Base-by-base conservation (phyloP, 2,797 vertebrate genomes). In the Bradypodion pumilum region DNA sequence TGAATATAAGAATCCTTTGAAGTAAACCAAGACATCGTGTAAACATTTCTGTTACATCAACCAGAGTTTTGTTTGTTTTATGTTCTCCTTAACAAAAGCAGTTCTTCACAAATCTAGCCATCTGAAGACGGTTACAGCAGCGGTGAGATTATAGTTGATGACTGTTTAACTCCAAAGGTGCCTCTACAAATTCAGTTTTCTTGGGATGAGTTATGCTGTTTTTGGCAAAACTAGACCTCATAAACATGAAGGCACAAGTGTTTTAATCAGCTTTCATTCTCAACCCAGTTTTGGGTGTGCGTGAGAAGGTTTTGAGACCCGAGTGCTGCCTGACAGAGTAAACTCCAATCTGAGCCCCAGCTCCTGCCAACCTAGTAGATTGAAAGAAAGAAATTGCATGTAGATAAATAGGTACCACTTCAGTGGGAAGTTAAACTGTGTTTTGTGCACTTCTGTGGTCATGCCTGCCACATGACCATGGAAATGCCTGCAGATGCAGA, bases 21-120 rank as follows among this genome's bases (percentile, higher is more conserved):
- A 92, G 88, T 91, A 91, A 86, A 86, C 91, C 77, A 84, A 85
- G 90, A 59, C 88, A 89, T 89, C 83, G 9, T 83, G 74, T 81
- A 95, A 96, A 94, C 93, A 94, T 86, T 95, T 94, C 92, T 96
- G 94, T 96, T 95, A 95, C 96, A 92, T 92, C 88, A 78, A 68
- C 59, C 27, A 81, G 72, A 86, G 84, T 88, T 91, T 82, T 95
- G 93, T 93, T 94, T 92, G 85, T 92, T 74, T 76, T 91, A 15
- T 85, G 89, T 92, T 92, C 88, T 90, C 84, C 85, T 89, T n/a
- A 91, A 87, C 87, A 90, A 88, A 84, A 87, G 78, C 85, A 68
- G 81, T 84, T 78, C 74, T 82, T 88, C 88, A 90, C 80, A 94
- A 94, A 89, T n/a, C 1, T 68, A 83, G 3, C 23, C 65, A 13